Conservation (phyloP, 2,797 vertebrate species). For the Xiphorhynchus erythropygius region DNA sequence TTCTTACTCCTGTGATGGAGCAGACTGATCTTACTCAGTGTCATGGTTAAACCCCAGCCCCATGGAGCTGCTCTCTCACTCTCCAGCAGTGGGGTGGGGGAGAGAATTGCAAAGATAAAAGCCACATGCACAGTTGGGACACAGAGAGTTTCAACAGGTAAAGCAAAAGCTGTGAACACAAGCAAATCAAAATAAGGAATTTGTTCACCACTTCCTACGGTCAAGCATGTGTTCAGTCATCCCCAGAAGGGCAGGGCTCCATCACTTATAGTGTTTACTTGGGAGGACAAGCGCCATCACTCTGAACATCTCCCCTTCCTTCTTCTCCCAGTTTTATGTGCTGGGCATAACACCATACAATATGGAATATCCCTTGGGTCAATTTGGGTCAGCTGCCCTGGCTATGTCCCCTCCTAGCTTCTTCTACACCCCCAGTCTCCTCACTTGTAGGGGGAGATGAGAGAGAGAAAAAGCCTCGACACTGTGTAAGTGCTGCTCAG, state of each 20-base stretch:
- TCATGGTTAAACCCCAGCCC: neutral
- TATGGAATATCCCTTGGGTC: neutral
- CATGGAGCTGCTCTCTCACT: neutral
- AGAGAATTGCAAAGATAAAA: neutral
- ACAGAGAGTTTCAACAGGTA: neutral
- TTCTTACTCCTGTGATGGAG: neutral
- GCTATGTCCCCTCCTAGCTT: neutral
- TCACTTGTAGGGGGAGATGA: neutral
- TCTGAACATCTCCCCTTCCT: accelerated
- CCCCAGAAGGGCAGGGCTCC: neutral
- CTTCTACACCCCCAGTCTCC: neutral
- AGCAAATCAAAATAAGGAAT: neutral
- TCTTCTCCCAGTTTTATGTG: neutral
- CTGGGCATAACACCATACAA: no score
- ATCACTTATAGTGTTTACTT: neutral
- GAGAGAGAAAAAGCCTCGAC: neutral
- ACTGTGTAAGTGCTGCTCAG: neutral
- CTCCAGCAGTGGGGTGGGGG: no score
- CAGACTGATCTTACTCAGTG: accelerated
- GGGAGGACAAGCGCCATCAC: accelerated
- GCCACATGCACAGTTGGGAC: neutral
- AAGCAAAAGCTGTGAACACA: neutral
- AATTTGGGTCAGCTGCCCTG: neutral
- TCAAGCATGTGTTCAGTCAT: neutral
- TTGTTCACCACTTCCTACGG: neutral